A percentile compares a stretch with the other conserved stretches of the same genome.
Conservation (phyloP, 2,888 invertebrate species). For the Cerceris rybyensis region DNA sequence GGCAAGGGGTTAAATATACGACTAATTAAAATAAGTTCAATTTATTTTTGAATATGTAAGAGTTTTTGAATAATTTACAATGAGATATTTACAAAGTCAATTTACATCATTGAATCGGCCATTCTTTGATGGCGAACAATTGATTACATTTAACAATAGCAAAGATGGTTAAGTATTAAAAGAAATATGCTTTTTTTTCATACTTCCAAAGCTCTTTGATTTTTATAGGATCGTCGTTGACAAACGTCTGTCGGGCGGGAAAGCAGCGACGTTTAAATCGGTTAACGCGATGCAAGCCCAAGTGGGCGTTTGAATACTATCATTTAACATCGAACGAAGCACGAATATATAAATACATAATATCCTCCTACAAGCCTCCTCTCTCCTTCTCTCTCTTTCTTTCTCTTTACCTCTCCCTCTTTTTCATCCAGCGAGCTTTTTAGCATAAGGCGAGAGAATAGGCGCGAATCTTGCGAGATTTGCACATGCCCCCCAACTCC, state of each 20-base stretch:
- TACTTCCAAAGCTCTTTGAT: neutral
- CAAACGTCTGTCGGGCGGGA: neutral
- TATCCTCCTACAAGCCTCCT: conserved; percentile 52
- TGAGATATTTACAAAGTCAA: no score
- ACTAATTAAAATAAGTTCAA: no score
- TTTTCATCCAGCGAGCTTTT: conserved; percentile 12
- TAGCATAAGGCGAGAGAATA: conserved; percentile 22
- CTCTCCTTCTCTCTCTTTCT: conserved; percentile 8
- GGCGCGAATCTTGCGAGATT: conserved; percentile 1
- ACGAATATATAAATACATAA: conserved; percentile 65
- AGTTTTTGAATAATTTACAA: no score
- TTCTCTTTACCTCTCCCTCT: neutral
- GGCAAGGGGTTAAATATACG: no score
- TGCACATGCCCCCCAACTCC: conserved; percentile 15
- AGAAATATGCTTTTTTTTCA: neutral
- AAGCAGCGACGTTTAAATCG: conserved; percentile 6
- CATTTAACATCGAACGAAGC: conserved; percentile 57
- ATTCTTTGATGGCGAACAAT: no score
- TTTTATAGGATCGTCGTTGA: neutral
- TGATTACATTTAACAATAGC: no score
- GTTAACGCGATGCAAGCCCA: conserved; percentile 15
- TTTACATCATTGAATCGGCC: no score
- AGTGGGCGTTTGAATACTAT: conserved; percentile 63
- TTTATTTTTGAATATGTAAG: no score
- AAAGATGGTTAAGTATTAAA: no score